Evolutionary conservation across 2,113 vertebrate genomes (phyloP).

Genomic region (Empidonax traillii): DNA sequence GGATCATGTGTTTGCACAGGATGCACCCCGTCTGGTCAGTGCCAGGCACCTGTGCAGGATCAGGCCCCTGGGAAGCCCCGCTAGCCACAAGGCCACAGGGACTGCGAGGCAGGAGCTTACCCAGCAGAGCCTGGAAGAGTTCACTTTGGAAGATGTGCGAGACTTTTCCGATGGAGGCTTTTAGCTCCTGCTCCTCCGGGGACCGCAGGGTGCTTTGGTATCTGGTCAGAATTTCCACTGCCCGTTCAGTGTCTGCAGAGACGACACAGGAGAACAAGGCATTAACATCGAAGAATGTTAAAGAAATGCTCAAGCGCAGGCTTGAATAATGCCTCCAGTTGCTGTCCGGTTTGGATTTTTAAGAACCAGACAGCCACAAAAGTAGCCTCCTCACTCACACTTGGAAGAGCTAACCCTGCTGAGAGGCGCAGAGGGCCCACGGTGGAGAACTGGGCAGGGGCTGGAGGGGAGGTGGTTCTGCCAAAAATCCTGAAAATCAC

Average conservation of each 20-base stretch:
- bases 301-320: neutral
- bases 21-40: neutral
- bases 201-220: conserved; percentile 82
- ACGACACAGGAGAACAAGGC: neutral
- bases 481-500: neutral
- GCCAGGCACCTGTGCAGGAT: fast-evolving
- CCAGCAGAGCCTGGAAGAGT: conserved; percentile 86
- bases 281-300: neutral
- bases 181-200: conserved; percentile 83
- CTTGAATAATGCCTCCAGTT: neutral
- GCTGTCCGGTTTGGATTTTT: neutral
- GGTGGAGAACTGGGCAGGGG: fast-evolving
- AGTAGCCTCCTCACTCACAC: neutral
- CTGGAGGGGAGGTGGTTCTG: neutral
- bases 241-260: conserved; percentile 82
- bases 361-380: neutral
- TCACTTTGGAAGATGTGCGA: conserved; percentile 84
- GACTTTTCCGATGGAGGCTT: conserved; percentile 82
- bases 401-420: neutral
- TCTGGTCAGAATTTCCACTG: conserved; percentile 80
- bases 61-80: neutral
- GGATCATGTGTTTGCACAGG: neutral
- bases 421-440: fast-evolving
- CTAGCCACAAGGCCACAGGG: neutral
- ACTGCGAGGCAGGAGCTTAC: conserved; percentile 68